phyloP scores from a whole-genome alignment of 2,888 invertebrate species.

The Prostheceraeus crozeri region DNA sequence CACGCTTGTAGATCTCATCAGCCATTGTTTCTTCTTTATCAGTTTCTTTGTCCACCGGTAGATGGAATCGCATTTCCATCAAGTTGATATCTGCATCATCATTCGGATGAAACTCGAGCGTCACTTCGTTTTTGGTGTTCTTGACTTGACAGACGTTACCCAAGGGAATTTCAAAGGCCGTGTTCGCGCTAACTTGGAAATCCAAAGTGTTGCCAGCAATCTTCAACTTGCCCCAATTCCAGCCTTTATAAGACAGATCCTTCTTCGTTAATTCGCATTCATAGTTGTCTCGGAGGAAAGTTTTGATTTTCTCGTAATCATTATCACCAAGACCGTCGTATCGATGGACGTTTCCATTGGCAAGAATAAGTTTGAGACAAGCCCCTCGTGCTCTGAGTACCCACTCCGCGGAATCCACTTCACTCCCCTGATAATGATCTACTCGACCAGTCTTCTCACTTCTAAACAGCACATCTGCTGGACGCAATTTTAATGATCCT shows the following conservation, averaged over 20 bases:
- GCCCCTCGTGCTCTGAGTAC: conserved; percentile 81
- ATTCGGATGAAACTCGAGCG: conserved; percentile 93
- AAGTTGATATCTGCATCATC: conserved; percentile 95
- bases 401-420: conserved; percentile 82
- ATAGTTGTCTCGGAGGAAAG: conserved; percentile 29
- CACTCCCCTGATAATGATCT: conserved; percentile 73
- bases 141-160: conserved; percentile 90
- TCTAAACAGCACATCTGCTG: conserved; percentile 65
- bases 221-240: conserved; percentile 97
- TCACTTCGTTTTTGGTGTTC: conserved; percentile 93
- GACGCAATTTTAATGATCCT: conserved; percentile 12
- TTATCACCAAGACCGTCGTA: conserved; percentile 87
- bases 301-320: conserved; percentile 32
- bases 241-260: conserved; percentile 86
- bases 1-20: conserved; percentile 86
- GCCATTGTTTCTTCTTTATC: no score
- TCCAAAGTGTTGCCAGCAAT: conserved; percentile 67
- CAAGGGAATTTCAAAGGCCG: conserved; percentile 89
- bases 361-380: conserved; percentile 79
- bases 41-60: conserved; percentile 71
- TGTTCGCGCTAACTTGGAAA: conserved; percentile 56
- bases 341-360: conserved; percentile 78
- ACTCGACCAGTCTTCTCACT: conserved; percentile 92
- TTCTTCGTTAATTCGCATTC: conserved; percentile 66
- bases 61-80: conserved; percentile 94